These are phyloP conservation scores for Poeciliopsis presidionis DNA, from an alignment of 2,797 vertebrate genomes.

Conservation along the genomic window DNA sequence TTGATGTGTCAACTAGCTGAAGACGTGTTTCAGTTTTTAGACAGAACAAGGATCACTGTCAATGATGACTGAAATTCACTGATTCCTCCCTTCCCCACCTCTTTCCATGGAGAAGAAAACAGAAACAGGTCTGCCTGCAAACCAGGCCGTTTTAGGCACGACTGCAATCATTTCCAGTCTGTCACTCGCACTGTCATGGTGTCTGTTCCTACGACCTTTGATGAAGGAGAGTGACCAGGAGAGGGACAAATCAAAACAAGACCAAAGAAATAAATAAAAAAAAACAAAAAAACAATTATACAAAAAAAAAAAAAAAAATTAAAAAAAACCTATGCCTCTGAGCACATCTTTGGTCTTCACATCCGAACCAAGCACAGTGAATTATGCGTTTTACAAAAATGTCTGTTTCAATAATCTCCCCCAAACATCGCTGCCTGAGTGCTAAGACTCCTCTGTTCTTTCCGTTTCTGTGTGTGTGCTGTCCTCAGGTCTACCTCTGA, in stretches of 20 bases:
- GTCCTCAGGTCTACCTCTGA: constrained; percentile 22
- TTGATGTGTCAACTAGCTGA: background rate
- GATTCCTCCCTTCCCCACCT: background rate
- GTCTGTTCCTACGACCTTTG: background rate
- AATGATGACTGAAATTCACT: background rate
- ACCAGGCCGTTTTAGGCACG: background rate
- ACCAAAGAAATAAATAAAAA: background rate
- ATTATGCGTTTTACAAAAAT: background rate
- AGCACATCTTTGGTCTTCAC: background rate
- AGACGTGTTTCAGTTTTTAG: background rate
- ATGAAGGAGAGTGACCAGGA: background rate
- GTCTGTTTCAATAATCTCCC: constrained; percentile 4
- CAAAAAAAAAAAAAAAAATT: background rate
- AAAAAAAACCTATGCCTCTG: background rate
- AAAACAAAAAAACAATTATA: background rate
- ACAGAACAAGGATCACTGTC: background rate
- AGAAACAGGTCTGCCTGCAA: background rate
- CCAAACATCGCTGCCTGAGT: constrained; percentile 3
- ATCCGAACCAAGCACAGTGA: background rate
- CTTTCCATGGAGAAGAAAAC: background rate
- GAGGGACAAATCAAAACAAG: background rate
- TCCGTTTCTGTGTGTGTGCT: background rate
- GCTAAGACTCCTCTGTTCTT: background rate
- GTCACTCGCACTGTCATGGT: background rate
- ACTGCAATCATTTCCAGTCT: background rate